Base-by-base conservation (phyloP, 1,140 invertebrate genomes). In the Aphelenchoides avenae region DNA sequence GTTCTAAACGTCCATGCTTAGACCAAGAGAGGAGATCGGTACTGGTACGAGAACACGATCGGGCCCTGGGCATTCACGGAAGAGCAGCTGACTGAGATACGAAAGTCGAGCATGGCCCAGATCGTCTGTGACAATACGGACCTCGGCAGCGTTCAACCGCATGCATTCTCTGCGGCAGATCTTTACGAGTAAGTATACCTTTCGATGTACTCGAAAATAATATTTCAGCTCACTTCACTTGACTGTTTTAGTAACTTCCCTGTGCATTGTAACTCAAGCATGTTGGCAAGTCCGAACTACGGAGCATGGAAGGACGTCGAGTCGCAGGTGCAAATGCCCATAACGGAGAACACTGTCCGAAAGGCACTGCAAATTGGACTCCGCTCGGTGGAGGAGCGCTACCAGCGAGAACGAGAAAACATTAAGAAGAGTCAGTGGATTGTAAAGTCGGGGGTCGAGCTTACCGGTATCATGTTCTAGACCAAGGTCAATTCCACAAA, bases 51-150 rank as follows among this genome's bases (percentile, higher is more conserved):
- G 40, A 77, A 77, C 54, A 57, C 24, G 4, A 29, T 72, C 13
- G 49, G 27, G 7, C 66, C 66, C 26, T 73, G 66, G 43, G 39
- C 46, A 1, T 93, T 93, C 76, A 88, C 87, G 1, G 84, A 79
- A 64, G 74, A 54, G 34, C 88, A 89, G 79, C 67, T 89, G 48
- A 68, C 79, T 40, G 84, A 87, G 78, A 83, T 90, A 31, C 83
- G 85, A 46, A 87, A 87, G 66, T 81, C 82, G 0, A 82, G 84
- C 0, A 71, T 89, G 31, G 82, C 86, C 0, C 79, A 85, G 65
- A 78, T 89, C 6, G 81, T 89, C 88, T 90, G 88, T 68, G 85
- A 89, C 66, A 89, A 89, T 75, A 85, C 88, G 67, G 81, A 84
- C 18, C 81, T 85, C 7, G 59, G 55, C 4, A 66, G 53, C 1